Base-by-base conservation (phyloP, 2,113 vertebrate genomes). In the Mesoclemmys tuberculata region DNA sequence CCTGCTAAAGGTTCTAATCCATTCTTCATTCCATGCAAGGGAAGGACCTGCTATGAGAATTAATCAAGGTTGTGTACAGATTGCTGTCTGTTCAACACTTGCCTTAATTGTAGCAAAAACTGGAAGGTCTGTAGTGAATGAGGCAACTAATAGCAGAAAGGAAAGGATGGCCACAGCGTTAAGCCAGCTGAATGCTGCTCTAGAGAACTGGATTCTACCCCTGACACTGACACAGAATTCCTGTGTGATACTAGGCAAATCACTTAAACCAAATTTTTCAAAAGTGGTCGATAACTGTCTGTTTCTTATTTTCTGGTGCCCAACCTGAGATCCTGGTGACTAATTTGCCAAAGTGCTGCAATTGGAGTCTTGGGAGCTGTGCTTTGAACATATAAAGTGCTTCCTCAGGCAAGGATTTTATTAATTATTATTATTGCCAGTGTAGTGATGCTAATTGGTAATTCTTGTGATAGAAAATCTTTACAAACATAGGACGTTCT, bases 401-500 rank as follows among this genome's bases (percentile, higher is more conserved):
- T 44, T 12, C 38, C 11, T 44, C 22, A 24, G 71, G 71, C 22
- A 44, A 75, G 38, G 22, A 21, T 35, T 79, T 79, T 18, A 29
- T 75, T 75, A 8, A 48, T 79, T 79, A 12, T 80, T 79, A 12
- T 80, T 21, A 71, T 41, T 71, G 29, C 29, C 51, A 58, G 16
- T 84, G 12, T 3, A 1, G 77, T 18, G 2, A 16, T 38, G 38
- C 6, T 52, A 84, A 90, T 7, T 92, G 21, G 55, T 41, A 75
- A 75, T 56, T 10, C 13, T 88, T 46, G 31, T n/a, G 31, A 68
- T 18, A 87, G 75, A 85, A 13, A n/a, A 75, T 2, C 2, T 21
- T 27, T 11, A 3, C 10, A 19, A 3, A 83, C 64, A 74, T n/a
- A 44, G 1, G 8, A 3, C 3, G 1, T 2, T 71, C 61, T 48